phyloP scores from a whole-genome alignment of 2,888 invertebrate species.

The Philhelius pedissequus region DNA sequence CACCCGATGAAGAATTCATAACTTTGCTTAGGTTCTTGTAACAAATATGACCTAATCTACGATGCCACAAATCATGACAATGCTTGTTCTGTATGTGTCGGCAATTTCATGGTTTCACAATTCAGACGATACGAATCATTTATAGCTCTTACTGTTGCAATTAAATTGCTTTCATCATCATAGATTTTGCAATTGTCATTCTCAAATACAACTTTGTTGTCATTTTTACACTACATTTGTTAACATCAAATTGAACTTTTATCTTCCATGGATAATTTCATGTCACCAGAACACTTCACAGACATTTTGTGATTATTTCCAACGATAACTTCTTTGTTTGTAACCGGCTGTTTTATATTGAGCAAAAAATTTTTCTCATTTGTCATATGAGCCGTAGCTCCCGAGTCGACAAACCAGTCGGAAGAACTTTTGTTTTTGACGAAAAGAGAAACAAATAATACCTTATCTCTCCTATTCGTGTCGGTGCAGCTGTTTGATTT shows the following conservation, averaged over 20 bases:
- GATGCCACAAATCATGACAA: conserved; percentile 66
- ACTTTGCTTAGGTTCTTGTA: conserved; percentile 37
- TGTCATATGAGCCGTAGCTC: conserved; percentile 42
- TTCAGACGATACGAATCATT: conserved; percentile 56
- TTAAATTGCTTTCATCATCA: conserved; percentile 23
- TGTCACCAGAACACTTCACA: conserved; percentile 38
- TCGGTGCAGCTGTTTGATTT: conserved; percentile 8
- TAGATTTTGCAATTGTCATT: conserved; percentile 54
- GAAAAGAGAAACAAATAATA: conserved; percentile 41
- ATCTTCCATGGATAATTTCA: too few relatives aligned
- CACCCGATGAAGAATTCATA: background rate
- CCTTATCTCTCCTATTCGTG: conserved; percentile 20
- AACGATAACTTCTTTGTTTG: conserved; percentile 36
- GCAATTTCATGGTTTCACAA: conserved; percentile 21
- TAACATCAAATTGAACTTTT: conserved; percentile 18
- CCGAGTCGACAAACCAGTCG: conserved; percentile 49
- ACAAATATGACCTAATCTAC: conserved; percentile 69
- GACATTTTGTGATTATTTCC: conserved; percentile 45
- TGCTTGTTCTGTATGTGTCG: background rate
- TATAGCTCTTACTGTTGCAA: conserved; percentile 41
- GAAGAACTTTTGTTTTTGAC: conserved; percentile 26
- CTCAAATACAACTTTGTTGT: conserved; percentile 67
- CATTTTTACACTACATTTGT: conserved; percentile 46
- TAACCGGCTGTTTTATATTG: background rate
- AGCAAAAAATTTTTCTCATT: conserved; percentile 8